Evolutionary conservation across 1,140 invertebrate species (phyloP).

Genomic region (Drosophila pseudoobscura): DNA sequence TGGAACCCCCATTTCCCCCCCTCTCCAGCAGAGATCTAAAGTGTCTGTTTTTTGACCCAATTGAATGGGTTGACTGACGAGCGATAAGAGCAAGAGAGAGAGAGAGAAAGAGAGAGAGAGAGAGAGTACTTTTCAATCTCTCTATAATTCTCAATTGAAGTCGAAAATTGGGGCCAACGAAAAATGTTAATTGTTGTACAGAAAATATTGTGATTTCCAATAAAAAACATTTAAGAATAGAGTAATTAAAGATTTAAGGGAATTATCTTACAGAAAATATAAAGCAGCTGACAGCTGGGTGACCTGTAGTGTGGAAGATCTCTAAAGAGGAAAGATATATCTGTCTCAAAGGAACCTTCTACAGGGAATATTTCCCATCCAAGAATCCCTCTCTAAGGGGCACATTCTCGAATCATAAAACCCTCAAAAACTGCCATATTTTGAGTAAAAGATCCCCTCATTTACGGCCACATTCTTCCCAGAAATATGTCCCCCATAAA

Average conservation of each 20-base stretch:
- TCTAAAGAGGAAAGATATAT: no score
- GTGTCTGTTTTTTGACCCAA: constrained; percentile 21
- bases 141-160: constrained; percentile 28
- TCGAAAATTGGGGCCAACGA: constrained; percentile 2
- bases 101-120: no score
- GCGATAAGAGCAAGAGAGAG: constrained; percentile 19
- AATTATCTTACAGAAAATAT: not conserved
- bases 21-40: no score
- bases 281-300: constrained; percentile 46
- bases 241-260: constrained; percentile 33
- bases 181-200: constrained; percentile 38
- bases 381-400: no score
- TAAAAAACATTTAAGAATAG: not conserved
- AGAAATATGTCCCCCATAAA: no score
- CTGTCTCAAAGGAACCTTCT: no score
- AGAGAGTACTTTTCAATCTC: not conserved
- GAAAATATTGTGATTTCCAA: constrained; percentile 34
- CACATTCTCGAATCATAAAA: no score
- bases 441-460: no score
- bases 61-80: constrained; percentile 14
- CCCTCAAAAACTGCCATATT: no score
- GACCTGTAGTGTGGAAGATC: no score
- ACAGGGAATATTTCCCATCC: no score
- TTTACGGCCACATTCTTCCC: no score
- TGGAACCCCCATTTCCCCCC: not conserved